A percentile compares a stretch with the other conserved stretches of the same genome.
These are phyloP conservation scores for Eilema caniola DNA, from an alignment of 2,888 invertebrate species.

Conservation along the genomic window DNA sequence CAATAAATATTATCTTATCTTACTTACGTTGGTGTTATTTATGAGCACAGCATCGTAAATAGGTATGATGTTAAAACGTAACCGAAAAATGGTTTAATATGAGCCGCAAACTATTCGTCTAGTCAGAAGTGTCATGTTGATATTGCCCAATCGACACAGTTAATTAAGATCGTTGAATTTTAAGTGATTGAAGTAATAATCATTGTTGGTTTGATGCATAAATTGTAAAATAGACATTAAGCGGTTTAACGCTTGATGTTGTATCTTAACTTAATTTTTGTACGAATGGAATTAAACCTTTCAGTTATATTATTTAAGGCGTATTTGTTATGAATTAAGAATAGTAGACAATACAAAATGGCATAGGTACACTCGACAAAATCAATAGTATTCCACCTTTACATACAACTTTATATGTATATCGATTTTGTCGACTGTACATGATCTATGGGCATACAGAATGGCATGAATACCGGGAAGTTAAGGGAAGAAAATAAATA, in stretches of 20 bases:
- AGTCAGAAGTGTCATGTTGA: neutral
- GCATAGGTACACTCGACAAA: too few species aligned
- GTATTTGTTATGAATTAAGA: too few species aligned
- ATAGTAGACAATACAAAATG: too few species aligned
- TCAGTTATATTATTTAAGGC: neutral
- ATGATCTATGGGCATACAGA: too few species aligned
- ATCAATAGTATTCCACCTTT: too few species aligned
- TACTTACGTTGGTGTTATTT: too few species aligned
- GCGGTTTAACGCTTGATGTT: neutral
- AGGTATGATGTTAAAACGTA: neutral
- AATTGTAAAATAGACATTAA: neutral
- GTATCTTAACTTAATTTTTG: neutral
- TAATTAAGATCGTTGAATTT: conserved; percentile 33
- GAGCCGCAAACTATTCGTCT: conserved; percentile 4
- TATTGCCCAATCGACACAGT: conserved; percentile 19
- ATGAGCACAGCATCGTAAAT: too few species aligned
- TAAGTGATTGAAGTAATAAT: conserved; percentile 39
- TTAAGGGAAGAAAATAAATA: too few species aligned
- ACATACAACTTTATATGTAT: too few species aligned
- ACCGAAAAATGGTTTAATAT: neutral
- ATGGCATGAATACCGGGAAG: too few species aligned
- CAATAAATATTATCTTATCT: too few species aligned
- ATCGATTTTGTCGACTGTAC: too few species aligned
- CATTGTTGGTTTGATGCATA: conserved; percentile 26
- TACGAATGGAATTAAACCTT: neutral